phyloP scores from a whole-genome alignment of 2,797 vertebrate genomes.

The Sebastolobus altivelis region DNA sequence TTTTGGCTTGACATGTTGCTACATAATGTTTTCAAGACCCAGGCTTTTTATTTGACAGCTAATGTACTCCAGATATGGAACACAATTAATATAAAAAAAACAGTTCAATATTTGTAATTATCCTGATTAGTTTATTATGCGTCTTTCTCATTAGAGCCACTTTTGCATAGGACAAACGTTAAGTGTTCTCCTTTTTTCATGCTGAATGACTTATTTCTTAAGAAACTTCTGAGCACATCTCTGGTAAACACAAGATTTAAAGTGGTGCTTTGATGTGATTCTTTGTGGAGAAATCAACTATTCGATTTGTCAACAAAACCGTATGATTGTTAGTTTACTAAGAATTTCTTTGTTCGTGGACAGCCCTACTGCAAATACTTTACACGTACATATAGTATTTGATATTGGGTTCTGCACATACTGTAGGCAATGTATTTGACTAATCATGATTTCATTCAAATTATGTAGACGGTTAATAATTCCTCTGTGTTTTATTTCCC shows the following conservation, averaged over 20 bases:
- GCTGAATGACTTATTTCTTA: too few species aligned
- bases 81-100: background rate
- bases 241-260: too few species aligned
- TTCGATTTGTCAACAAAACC: too few species aligned
- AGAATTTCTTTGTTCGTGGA: background rate
- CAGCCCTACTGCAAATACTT: background rate
- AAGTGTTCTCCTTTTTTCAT: too few species aligned
- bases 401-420: background rate
- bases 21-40: background rate
- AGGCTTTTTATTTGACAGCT: background rate
- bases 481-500: conserved; percentile 13
- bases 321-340: too few species aligned
- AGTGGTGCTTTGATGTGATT: too few species aligned
- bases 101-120: background rate
- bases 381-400: background rate
- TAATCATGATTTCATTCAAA: background rate
- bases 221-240: too few species aligned
- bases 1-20: conserved; percentile 1
- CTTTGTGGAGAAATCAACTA: too few species aligned
- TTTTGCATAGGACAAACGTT: too few species aligned
- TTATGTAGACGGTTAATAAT: background rate
- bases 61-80: background rate
- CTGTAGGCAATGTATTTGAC: background rate
- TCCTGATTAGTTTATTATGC: background rate
- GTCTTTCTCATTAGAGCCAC: background rate